Percentiles rank a stretch among this genome's conserved stretches.
Evolutionary conservation across 2,888 invertebrate genomes (phyloP).

Genomic region (Macrosiphum euphorbiae): DNA sequence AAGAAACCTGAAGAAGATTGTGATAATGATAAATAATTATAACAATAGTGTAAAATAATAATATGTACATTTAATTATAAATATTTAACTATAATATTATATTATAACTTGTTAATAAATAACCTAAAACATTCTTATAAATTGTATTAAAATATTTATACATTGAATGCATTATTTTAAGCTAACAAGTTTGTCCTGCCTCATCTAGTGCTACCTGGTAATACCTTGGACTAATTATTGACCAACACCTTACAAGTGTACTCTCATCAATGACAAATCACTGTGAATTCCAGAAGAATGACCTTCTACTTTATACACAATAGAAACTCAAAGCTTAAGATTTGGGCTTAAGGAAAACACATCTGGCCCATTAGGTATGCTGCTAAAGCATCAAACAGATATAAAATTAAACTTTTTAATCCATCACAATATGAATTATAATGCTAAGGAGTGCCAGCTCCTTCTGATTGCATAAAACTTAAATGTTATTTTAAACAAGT

Average conservation of each 20-base stretch:
- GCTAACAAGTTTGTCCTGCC: background rate
- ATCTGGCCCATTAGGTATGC: too few relatives aligned
- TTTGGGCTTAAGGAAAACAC: too few relatives aligned
- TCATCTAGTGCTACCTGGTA: background rate
- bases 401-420: too few relatives aligned
- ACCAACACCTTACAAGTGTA: background rate
- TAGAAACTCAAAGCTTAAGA: background rate
- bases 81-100: slow-evolving; percentile 18
- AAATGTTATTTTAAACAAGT: background rate
- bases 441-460: too few relatives aligned
- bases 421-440: too few relatives aligned
- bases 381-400: too few relatives aligned
- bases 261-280: background rate
- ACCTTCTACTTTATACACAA: background rate
- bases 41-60: background rate
- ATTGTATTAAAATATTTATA: background rate
- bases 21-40: slow-evolving; percentile 25
- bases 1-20: slow-evolving; percentile 41
- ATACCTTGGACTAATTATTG: background rate
- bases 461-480: background rate
- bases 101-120: slow-evolving; percentile 15
- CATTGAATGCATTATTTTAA: background rate
- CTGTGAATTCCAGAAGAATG: background rate
- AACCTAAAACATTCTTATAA: background rate
- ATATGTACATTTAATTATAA: background rate